Percentiles rank a stretch among this genome's conserved stretches.
phyloP scores from a whole-genome alignment of 2,113 vertebrate species.

The Pteronura brasiliensis region DNA sequence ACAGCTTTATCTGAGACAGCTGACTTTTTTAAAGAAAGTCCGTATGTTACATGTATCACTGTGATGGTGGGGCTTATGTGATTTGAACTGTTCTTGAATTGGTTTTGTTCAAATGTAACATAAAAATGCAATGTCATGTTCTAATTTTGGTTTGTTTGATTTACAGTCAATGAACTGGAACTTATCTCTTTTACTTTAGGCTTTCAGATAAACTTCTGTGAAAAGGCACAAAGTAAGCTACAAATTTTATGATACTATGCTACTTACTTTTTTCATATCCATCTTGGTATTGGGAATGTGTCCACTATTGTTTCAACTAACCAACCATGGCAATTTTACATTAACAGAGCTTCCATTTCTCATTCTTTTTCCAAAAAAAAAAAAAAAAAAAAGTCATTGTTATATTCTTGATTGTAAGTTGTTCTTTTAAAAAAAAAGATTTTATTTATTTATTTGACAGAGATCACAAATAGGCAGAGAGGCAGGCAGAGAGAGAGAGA shows the following conservation, averaged over 20 bases:
- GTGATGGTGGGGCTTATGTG: background rate
- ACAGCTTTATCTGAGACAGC: background rate
- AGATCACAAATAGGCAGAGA: too few relatives aligned
- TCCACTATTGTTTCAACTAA: conserved; percentile 76
- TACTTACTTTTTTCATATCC: conserved; percentile 72
- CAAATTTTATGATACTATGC: conserved; percentile 72
- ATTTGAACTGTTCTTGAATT: conserved; percentile 34
- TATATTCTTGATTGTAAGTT: conserved; percentile 23
- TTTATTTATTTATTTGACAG: too few relatives aligned
- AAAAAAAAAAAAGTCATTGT: background rate
- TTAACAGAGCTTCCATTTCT: conserved; percentile 74
- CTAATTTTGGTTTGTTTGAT: conserved; percentile 72
- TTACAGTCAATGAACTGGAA: conserved; percentile 78
- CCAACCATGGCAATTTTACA: conserved; percentile 35
- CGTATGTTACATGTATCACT: background rate
- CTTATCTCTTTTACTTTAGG: conserved; percentile 79
- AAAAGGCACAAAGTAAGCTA: conserved; percentile 79
- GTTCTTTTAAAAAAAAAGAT: background rate
- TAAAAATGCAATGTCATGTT: conserved; percentile 62
- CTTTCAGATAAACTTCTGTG: conserved; percentile 81
- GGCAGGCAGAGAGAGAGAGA: too few relatives aligned
- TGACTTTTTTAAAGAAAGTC: conserved; percentile 7
- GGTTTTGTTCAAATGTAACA: conserved; percentile 64
- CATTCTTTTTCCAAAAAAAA: conserved; percentile 17
- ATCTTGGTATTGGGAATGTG: conserved; percentile 77